Percentiles rank a stretch among this genome's conserved stretches.
These are phyloP conservation scores for Pungitius pungitius DNA, from an alignment of 2,113 vertebrate species.

Conservation along the genomic window DNA sequence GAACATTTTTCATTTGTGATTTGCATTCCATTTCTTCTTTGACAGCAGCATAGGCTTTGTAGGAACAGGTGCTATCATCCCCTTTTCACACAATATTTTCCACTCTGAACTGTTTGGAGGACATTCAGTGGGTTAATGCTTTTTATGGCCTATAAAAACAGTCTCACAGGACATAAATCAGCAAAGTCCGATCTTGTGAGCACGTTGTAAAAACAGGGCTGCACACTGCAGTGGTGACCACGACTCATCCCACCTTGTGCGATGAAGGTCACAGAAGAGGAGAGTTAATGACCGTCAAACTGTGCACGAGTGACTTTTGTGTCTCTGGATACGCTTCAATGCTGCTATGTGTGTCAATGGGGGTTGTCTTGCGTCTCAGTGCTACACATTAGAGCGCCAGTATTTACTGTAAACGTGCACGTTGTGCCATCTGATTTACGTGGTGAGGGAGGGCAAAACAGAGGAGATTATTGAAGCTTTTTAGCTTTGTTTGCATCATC, in stretches of 20 bases:
- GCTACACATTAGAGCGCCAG: background rate
- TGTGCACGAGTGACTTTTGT: conserved; percentile 34
- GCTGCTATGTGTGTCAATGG: background rate
- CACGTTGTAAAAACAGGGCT: conserved; percentile 19
- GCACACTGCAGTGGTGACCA: background rate
- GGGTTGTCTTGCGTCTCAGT: background rate
- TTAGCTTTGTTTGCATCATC: background rate
- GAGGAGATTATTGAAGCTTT: background rate
- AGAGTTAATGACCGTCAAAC: conserved; percentile 50
- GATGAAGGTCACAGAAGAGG: conserved; percentile 45
- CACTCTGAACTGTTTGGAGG: conserved; percentile 32
- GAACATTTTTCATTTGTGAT: background rate
- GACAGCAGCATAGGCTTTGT: background rate
- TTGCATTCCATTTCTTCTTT: background rate
- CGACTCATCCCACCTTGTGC: conserved; percentile 26
- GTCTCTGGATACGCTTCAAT: background rate
- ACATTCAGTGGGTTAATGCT: conserved; percentile 45
- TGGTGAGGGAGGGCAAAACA: background rate
- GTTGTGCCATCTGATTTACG: background rate
- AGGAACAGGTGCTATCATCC: background rate
- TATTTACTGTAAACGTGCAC: background rate
- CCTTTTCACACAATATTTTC: conserved; percentile 1
- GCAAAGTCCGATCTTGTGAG: conserved; percentile 5
- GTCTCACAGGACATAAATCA: conserved; percentile 41
- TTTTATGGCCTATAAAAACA: conserved; percentile 45